Base-by-base conservation (phyloP, 2,113 vertebrate genomes). In the Bagarius yarrelli region DNA sequence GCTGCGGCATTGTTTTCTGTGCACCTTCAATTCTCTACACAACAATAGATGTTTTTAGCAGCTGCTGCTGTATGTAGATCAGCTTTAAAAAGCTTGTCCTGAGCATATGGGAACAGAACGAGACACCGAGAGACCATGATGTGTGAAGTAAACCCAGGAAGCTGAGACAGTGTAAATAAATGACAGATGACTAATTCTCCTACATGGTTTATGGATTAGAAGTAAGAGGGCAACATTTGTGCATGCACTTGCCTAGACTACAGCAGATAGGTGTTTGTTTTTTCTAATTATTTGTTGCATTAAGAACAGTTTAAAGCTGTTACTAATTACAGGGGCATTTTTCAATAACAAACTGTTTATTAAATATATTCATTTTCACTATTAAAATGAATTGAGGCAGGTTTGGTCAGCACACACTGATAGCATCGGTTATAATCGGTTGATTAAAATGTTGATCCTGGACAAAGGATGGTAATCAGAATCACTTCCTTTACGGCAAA, bases 31-130 rank as follows among this genome's bases (percentile, higher is more conserved):
- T 6, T 27, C 44, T 55, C 34, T 34, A 30, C n/a, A 70, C 55
- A 27, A 57, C 71, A 56, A 18, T 23, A 50, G 76, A 56, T 30
- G 8, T 21, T 75, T 27, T 56, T 63, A 83, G 50, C 81, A 85
- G 64, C 79, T 79, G 71, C 50, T 55, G 53, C 16, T 34, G 25
- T 64, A 19, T 21, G 52, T n/a, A 79, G 60, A 30, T 44, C 32
- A 32, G 52, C 16, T 66, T 70, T 23, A 69, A 18, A 27, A n/a
- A 9, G 15, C 32, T 47, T 56, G 61, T n/a, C 55, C 27, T 30
- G 47, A 77, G 59, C 82, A 69, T 78, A 79, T 81, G 72, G 76
- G 30, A n/a, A 21, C 6, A 19, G 32, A 53, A 34, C 18, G n/a
- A 23, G 21, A 77, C 50, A 53, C 34, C 61, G 9, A 44, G 21